Base-by-base conservation (phyloP, 2,888 invertebrate species). In the Aquatica leii region DNA sequence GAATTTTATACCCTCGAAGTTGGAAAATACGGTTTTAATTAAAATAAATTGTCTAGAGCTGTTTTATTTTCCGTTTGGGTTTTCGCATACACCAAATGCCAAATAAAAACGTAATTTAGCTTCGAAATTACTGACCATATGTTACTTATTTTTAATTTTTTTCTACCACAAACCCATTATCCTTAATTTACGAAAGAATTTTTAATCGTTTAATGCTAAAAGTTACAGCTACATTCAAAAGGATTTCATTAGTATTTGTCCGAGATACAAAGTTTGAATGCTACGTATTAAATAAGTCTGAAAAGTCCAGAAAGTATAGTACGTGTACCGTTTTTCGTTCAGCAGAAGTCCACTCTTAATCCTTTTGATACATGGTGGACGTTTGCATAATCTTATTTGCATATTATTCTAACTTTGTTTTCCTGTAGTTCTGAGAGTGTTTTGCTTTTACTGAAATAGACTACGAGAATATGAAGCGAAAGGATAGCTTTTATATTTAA, bases 401-500 rank as follows among this genome's bases (percentile, higher is more conserved):
- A 66, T 66, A 66, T 66, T 66, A 66, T 66, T 66, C 50, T 59
- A 62, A 66, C 65, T 66, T 66, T 62, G 62, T 59, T 52, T 59
- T 54, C 41, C 49, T 37, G 64, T 52, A 59, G 56, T 59, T 64
- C 20, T 55, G 56, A 17, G 31, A 20, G 57, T 52, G 56, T 64
- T 64, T 53, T 57, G 60, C 65, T 65, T 65, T 65, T 65, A 60
- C 65, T 56, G 52, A 60, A 65, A 60, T 60, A 60, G 53, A 64
- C 59, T 64, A 64, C 53, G 24, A 59, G 64, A 49, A 64, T 56
- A 60, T 60, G 57, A 60, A 60, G 58, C 50, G 61, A 62, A 62
- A 65, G 58, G 61, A 66, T 69, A 66, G 69, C 69, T 69, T 69
- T 69, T 69, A 69, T 69, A 67, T 69, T 66, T 67, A 69, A 69